phyloP scores from a whole-genome alignment of 2,888 invertebrate genomes.

The Pardosa pseudoannulata region DNA sequence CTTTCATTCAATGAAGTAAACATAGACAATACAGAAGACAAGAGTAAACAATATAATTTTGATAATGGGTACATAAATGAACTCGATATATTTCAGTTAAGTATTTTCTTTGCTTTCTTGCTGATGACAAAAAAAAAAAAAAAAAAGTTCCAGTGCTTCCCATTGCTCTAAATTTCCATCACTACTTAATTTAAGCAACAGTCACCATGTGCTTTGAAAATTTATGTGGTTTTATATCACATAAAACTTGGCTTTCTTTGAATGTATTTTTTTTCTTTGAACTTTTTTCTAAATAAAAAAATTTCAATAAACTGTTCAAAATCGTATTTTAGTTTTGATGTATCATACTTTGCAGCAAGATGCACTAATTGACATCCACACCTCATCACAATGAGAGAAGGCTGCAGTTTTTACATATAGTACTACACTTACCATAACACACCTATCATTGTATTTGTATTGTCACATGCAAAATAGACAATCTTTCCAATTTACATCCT shows the following conservation, averaged over 20 bases:
- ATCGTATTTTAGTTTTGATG: background rate
- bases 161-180: background rate
- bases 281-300: constrained; percentile 10
- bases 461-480: background rate
- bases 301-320: background rate
- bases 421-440: too few species aligned
- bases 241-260: too few species aligned
- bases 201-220: background rate
- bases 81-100: too few species aligned
- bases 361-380: background rate
- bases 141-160: background rate
- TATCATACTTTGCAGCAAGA: background rate
- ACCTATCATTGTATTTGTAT: background rate
- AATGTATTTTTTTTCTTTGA: constrained; percentile 9
- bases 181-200: background rate
- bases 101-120: too few species aligned
- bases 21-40: too few species aligned
- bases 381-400: background rate
- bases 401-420: background rate
- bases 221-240: too few species aligned
- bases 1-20: too few species aligned
- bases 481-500: background rate
- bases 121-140: too few species aligned
- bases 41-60: too few species aligned
- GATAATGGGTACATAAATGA: too few species aligned